Percentiles rank a stretch among this genome's conserved stretches.
Conservation (phyloP, 1,140 invertebrate species). For the Idris sp. region DNA sequence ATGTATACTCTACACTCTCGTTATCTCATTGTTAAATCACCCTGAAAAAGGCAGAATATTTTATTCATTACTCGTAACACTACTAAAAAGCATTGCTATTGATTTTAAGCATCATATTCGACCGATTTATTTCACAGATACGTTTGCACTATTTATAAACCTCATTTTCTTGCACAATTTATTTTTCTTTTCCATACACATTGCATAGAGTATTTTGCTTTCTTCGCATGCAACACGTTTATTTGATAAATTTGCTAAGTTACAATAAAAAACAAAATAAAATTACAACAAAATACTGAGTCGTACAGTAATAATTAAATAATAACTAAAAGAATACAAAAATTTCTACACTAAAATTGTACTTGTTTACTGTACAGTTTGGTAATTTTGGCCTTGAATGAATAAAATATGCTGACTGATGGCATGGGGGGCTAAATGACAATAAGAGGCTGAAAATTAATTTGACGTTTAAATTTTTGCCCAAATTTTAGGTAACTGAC, state of each 20-base stretch:
- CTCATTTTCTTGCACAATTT: conserved; percentile 30
- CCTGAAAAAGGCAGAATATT: conserved; percentile 56
- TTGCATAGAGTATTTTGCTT: conserved; percentile 19
- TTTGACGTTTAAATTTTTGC: no score
- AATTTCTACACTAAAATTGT: no score
- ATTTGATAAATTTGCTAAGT: no score
- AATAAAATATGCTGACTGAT: conserved; percentile 48
- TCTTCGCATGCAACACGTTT: conserved; percentile 11
- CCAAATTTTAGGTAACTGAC: conserved; percentile 93
- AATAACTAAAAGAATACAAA: no score
- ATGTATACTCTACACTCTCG: conserved; percentile 66
- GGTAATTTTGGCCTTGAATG: conserved; percentile 11
- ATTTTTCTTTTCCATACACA: conserved; percentile 35
- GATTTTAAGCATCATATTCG: conserved; percentile 54
- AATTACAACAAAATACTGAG: no score
- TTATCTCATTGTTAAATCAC: conserved; percentile 58
- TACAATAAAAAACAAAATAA: no score
- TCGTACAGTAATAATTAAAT: no score
- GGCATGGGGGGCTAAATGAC: background rate
- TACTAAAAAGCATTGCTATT: conserved; percentile 49
- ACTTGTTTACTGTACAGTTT: no score
- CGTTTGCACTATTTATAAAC: conserved; percentile 35
- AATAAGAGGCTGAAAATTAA: no score
- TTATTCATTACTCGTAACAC: conserved; percentile 57
- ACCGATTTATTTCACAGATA: conserved; percentile 49